A percentile compares a stretch with the other conserved stretches of the same genome.
phyloP scores from a whole-genome alignment of 2,888 invertebrate species.

The Limulus polyphemus region DNA sequence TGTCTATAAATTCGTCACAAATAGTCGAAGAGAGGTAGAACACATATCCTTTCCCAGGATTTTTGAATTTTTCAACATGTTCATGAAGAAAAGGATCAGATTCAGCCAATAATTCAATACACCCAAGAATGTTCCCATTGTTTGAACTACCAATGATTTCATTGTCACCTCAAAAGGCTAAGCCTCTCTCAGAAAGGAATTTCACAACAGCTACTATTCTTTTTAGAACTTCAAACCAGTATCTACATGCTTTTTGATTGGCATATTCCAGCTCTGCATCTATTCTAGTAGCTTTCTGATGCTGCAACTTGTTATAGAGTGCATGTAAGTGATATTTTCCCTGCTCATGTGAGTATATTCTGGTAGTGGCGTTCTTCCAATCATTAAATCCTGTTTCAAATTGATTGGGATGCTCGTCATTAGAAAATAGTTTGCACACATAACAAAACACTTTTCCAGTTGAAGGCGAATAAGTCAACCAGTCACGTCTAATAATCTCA shows the following conservation, averaged over 20 bases:
- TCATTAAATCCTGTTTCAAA: constrained; percentile 2
- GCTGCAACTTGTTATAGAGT: no score
- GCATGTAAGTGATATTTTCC: constrained; percentile 3
- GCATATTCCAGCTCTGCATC: not conserved
- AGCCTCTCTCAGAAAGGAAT: constrained; percentile 24
- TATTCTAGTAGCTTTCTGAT: not conserved
- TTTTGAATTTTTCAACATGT: constrained; percentile 29
- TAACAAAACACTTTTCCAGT: constrained; percentile 1
- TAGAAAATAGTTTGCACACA: constrained; percentile 3
- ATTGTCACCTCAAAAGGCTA: no score
- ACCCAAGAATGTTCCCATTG: constrained; percentile 31
- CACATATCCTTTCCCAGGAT: constrained; percentile 28
- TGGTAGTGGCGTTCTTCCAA: constrained; percentile 8
- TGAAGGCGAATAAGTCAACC: not conserved
- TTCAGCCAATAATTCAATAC: constrained; percentile 30
- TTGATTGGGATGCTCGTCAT: not conserved
- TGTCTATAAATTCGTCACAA: constrained; percentile 31
- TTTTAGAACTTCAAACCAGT: constrained; percentile 29
- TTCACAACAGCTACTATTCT: constrained; percentile 29
- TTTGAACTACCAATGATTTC: constrained; percentile 27
- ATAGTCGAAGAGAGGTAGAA: constrained; percentile 30
- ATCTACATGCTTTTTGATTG: constrained; percentile 20
- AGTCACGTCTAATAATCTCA: constrained; percentile 2
- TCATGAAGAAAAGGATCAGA: constrained; percentile 30
- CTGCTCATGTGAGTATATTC: constrained; percentile 6